Evolutionary conservation across 2,113 vertebrate genomes (phyloP), one percentile per base, ranked within the genome.

Genomic region (Thinocorus orbignyianus): DNA sequence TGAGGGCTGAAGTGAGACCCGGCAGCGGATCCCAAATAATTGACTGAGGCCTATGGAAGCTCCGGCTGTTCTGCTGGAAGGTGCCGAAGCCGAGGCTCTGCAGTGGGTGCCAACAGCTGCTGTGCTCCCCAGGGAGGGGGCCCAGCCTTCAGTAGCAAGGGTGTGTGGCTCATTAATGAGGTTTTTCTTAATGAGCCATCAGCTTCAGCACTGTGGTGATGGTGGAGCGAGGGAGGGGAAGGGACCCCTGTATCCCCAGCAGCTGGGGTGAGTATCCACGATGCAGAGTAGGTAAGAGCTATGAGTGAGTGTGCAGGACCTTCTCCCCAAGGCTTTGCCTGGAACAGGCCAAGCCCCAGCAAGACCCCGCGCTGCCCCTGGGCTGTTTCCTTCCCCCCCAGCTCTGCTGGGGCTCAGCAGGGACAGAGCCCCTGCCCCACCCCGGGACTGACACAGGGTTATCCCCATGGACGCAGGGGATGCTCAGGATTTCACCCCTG

Each of bases 31-130:
- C 13, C 17, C 1, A 4, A 22, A 0, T 26, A 20, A 6, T 9
- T 15, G 60, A 61, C 15, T 17, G 11, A 1, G 0, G 0, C n/a
- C n/a, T 0, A 2, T 1, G 3, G 1, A 0, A 7, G 9, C 28
- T 12, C 31, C 2, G 0, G 1, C 17, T 4, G 1, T 8, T 33
- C 17, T 37, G 16, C 28, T 26, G 24, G 23, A 25, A 33, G 7
- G 60, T 22, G n/a, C 66, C 1, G 3, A 31, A 42, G 33, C 46
- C 42, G 2, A 1, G 2, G 90, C n/a, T n/a, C n/a, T n/a, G n/a
- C n/a, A n/a, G n/a, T n/a, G n/a, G n/a, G 42, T 44, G 42, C 42
- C 42, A 42, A 42, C 42, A 42, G 42, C 42, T 42, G 10, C 42
- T 14, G 42, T 42, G 22, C 66, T 49, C 10, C 33, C 18, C 23